Percentiles rank a stretch among this genome's conserved stretches.
Conservation (phyloP, 1,140 invertebrate species). For the Drosophila asahinai region DNA sequence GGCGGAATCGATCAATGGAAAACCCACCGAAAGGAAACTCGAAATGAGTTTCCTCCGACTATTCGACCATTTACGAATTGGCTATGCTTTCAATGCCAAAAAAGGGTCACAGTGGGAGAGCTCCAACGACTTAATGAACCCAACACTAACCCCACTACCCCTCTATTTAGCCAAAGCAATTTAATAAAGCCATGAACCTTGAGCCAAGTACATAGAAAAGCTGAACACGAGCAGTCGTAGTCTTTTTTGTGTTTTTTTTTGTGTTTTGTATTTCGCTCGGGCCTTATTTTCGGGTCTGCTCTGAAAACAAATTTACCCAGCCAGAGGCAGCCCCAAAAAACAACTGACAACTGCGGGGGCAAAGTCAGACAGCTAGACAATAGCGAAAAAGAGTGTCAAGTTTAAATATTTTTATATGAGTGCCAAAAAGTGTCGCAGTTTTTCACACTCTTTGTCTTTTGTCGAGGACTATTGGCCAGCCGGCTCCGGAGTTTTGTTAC, state of each 20-base stretch:
- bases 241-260: slow-evolving; percentile 9
- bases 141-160: slow-evolving; percentile 6
- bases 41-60: slow-evolving; percentile 43
- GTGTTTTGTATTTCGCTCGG: slow-evolving; percentile 19
- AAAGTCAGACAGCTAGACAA: slow-evolving; percentile 32
- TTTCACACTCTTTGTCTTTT: slow-evolving; percentile 37
- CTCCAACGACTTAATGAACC: slow-evolving; percentile 53
- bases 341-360: slow-evolving; percentile 54
- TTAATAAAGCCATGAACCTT: slow-evolving; percentile 81
- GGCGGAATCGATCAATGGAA: slow-evolving; percentile 58
- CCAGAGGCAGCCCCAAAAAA: slow-evolving; percentile 24
- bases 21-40: slow-evolving; percentile 27
- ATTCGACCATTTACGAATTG: slow-evolving; percentile 66
- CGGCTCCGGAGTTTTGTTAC: slow-evolving; percentile 53
- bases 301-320: slow-evolving; percentile 42
- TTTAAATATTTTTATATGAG: slow-evolving; percentile 68
- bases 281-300: slow-evolving; percentile 57
- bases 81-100: slow-evolving; percentile 74
- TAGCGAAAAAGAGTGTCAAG: slow-evolving; percentile 70
- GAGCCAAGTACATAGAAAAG: slow-evolving; percentile 73
- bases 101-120: slow-evolving; percentile 67
- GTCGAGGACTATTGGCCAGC: slow-evolving; percentile 27
- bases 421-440: slow-evolving; percentile 60
- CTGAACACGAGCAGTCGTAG: slow-evolving; percentile 50
- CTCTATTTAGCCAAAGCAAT: slow-evolving; percentile 67